Conservation (phyloP, 2,888 invertebrate genomes). For the Iselma pallidipennis region DNA sequence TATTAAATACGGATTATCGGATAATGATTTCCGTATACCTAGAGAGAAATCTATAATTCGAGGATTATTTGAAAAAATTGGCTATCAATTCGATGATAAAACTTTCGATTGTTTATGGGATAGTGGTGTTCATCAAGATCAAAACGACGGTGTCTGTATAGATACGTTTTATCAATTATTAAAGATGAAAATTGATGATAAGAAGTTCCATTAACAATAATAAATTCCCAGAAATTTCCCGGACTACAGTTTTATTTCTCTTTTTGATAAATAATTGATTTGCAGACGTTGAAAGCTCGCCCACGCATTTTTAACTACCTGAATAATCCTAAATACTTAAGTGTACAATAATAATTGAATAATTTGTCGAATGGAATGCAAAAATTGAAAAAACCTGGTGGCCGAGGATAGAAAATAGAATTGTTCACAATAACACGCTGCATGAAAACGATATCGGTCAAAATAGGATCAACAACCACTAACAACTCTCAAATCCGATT, state of each 20-base stretch:
- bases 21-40: conserved; percentile 54
- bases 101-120: conserved; percentile 59
- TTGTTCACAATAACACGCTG: not conserved
- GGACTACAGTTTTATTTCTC: no score
- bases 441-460: not conserved
- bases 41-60: conserved; percentile 48
- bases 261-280: no score
- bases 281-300: no score
- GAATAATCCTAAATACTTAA: not conserved
- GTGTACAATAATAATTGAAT: not conserved
- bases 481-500: no score
- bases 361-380: not conserved
- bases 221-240: not conserved
- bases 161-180: conserved; percentile 58
- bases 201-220: conserved; percentile 22
- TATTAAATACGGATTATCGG: conserved; percentile 53
- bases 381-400: no score
- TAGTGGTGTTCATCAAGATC: conserved; percentile 58
- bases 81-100: conserved; percentile 58
- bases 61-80: conserved; percentile 60
- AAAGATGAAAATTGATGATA: conserved; percentile 41
- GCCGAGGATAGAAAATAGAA: not conserved
- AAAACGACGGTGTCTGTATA: conserved; percentile 60
- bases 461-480: no score
- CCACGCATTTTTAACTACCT: no score